Conservation (phyloP, 2,113 vertebrate species). For the Tapirus terrestris region DNA sequence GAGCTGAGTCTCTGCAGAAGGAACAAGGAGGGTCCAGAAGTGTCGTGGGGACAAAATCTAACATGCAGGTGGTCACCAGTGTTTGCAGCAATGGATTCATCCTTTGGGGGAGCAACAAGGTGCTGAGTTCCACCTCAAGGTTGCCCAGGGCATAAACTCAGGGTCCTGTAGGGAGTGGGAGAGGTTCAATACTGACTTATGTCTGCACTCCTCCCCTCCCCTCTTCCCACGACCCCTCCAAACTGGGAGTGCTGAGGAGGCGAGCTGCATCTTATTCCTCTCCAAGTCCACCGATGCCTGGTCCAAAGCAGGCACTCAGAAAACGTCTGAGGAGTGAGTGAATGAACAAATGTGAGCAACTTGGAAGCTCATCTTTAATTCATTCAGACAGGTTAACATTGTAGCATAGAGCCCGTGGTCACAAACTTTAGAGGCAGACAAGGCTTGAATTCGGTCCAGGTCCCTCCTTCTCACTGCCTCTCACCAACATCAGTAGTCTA, state of each 20-base stretch:
- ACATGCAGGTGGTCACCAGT: accelerated
- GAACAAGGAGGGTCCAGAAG: not conserved
- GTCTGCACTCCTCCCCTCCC: too few relatives aligned
- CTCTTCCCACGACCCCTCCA: too few relatives aligned
- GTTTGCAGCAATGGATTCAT: not conserved
- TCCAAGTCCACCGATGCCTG: not conserved
- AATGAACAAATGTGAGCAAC: too few relatives aligned
- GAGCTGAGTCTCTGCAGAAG: not conserved
- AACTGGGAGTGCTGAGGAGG: not conserved
- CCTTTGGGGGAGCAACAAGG: too few relatives aligned
- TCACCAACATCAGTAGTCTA: not conserved
- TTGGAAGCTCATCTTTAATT: not conserved
- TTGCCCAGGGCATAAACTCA: not conserved
- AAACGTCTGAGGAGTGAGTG: not conserved
- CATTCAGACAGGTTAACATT: not conserved
- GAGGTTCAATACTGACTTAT: not conserved
- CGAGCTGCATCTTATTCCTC: accelerated
- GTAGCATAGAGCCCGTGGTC: accelerated
- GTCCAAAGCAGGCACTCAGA: not conserved
- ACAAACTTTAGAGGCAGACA: not conserved
- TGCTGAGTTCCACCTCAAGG: not conserved
- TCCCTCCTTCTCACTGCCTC: not conserved
- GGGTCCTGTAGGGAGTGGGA: not conserved
- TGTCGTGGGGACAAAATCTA: not conserved
- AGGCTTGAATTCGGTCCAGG: not conserved